Conservation (phyloP, 2,113 vertebrate species). For the Ceyx margarethae region DNA sequence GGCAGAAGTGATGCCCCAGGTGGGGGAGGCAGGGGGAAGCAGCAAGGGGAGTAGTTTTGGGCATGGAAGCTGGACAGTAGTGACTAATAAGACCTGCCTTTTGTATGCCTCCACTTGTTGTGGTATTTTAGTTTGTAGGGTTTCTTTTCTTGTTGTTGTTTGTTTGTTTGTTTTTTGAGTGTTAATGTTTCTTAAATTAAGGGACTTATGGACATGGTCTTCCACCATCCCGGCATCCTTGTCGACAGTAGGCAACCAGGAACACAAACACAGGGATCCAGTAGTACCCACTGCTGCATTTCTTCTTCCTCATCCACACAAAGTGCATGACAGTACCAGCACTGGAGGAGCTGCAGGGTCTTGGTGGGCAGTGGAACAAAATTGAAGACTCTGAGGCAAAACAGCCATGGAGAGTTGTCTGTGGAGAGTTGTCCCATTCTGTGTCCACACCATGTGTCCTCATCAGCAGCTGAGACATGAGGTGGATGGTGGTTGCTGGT, state of each 20-base stretch:
- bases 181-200: not conserved
- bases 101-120: not conserved
- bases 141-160: not conserved
- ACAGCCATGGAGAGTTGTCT: not conserved
- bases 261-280: not conserved
- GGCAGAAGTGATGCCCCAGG: not conserved
- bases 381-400: not conserved
- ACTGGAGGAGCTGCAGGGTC: not conserved
- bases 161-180: not conserved
- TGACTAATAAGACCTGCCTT: not conserved
- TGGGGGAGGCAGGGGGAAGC: not conserved
- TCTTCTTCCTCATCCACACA: not conserved
- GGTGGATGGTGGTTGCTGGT: not conserved
- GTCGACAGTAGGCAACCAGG: not conserved
- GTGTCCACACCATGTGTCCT: fast-evolving
- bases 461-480: not conserved
- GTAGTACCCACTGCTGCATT: not conserved
- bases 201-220: not conserved
- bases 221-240: not conserved
- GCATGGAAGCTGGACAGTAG: too few relatives aligned
- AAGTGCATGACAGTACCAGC: not conserved
- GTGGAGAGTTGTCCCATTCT: not conserved
- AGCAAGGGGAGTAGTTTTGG: not conserved
- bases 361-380: not conserved
- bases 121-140: too few relatives aligned